Conservation (phyloP, 2,113 vertebrate species). For the Dascyllus trimaculatus region DNA sequence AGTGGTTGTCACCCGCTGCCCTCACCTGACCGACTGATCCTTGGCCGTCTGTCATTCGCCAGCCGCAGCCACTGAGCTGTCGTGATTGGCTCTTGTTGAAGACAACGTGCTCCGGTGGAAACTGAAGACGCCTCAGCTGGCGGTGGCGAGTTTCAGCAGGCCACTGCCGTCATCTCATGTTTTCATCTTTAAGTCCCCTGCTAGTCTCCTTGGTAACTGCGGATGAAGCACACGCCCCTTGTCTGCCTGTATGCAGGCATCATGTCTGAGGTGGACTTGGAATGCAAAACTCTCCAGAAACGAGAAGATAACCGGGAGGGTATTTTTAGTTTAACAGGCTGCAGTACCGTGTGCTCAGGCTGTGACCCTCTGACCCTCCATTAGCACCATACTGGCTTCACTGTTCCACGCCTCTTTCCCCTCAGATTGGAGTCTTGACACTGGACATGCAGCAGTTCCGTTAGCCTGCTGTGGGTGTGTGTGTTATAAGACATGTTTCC, state of each 20-base stretch:
- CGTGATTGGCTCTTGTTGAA: slow-evolving; percentile 1
- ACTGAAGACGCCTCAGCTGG: slow-evolving; percentile 46
- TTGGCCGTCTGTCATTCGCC: slow-evolving; percentile 32
- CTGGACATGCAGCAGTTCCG: slow-evolving; percentile 27
- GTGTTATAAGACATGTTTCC: slow-evolving; percentile 8
- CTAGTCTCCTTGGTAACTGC: slow-evolving; percentile 43
- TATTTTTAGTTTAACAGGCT: slow-evolving; percentile 44
- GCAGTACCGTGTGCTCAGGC: slow-evolving; percentile 29
- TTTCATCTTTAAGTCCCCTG: slow-evolving; percentile 53
- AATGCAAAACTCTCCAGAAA: background rate
- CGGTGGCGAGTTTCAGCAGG: slow-evolving; percentile 62
- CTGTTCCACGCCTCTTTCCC: slow-evolving; percentile 12
- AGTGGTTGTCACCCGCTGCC: slow-evolving; percentile 10
- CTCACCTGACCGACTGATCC: slow-evolving; percentile 45
- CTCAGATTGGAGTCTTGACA: slow-evolving; percentile 28
- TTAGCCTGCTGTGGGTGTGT: background rate
- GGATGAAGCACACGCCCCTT: background rate
- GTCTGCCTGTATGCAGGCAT: background rate
- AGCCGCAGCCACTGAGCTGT: background rate
- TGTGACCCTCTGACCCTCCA: slow-evolving; percentile 56
- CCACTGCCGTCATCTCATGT: slow-evolving; percentile 61
- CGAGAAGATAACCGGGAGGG: slow-evolving; percentile 2
- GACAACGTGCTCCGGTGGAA: slow-evolving; percentile 37
- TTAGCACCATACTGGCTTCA: slow-evolving; percentile 27
- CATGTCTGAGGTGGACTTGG: background rate